A percentile compares a stretch with the other conserved stretches of the same genome.
Conservation (phyloP, 2,797 vertebrate genomes). For the Gorsachius magnificus region DNA sequence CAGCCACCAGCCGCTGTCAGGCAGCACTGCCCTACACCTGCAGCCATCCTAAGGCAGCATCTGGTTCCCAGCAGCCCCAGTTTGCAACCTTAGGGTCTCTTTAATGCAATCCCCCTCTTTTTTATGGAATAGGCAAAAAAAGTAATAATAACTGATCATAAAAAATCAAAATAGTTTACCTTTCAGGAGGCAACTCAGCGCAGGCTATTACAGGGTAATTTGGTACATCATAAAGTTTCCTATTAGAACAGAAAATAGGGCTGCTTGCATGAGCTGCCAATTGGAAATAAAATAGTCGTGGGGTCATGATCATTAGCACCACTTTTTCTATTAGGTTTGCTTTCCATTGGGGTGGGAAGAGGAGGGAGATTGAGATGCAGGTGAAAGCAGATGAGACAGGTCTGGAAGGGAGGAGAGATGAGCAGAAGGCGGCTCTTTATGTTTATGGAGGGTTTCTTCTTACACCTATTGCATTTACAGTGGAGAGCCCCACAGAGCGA, state of each 20-base stretch:
- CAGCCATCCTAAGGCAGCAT: background rate
- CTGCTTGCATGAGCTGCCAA: conserved; percentile 57
- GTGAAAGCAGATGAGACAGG: background rate
- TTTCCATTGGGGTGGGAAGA: background rate
- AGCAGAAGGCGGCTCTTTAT: background rate
- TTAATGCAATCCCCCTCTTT: background rate
- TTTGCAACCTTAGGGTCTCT: background rate
- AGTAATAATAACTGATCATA: conserved; percentile 38
- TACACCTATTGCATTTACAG: background rate
- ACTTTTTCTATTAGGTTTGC: conserved; percentile 12
- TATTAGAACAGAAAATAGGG: conserved; percentile 57
- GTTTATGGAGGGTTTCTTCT: background rate
- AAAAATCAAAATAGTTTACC: conserved; percentile 57
- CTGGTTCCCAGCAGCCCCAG: background rate
- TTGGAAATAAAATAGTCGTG: conserved; percentile 57
- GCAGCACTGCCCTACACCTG: background rate
- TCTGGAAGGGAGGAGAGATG: background rate
- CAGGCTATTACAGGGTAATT: conserved; percentile 56
- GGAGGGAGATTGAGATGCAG: background rate
- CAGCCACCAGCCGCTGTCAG: background rate
- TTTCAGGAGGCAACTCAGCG: conserved; percentile 47
- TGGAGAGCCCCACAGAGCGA: fast-evolving
- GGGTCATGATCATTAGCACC: conserved; percentile 7
- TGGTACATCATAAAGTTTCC: conserved; percentile 61
- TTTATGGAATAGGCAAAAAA: conserved; percentile 16